Conservation (phyloP, 2,797 vertebrate species). For the Argentina silus region DNA sequence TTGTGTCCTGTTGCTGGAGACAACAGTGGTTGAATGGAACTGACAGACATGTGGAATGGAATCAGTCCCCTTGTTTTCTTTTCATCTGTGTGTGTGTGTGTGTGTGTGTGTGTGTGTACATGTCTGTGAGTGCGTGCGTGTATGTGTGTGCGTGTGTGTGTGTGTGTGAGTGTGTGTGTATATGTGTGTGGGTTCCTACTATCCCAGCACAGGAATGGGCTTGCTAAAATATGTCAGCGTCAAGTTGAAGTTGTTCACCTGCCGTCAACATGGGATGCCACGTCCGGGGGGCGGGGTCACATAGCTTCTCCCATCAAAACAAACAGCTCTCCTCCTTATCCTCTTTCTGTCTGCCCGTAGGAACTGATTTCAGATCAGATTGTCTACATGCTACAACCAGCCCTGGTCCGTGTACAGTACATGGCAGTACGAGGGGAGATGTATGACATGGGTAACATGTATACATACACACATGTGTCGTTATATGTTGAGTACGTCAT, state of each 20-base stretch:
- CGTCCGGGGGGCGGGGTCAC: conserved; percentile 14
- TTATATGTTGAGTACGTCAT: background rate
- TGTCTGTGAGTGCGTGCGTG: conserved; percentile 9
- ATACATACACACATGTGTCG: no score
- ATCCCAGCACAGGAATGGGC: conserved; percentile 36
- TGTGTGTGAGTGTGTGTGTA: conserved; percentile 17
- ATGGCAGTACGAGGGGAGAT: no score
- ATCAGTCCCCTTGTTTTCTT: background rate
- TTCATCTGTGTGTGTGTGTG: background rate
- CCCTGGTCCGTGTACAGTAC: background rate
- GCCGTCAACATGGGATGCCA: conserved; percentile 21
- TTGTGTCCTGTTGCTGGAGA: conserved; percentile 44
- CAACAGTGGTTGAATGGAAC: background rate
- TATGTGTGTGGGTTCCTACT: background rate
- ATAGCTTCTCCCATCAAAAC: conserved; percentile 38
- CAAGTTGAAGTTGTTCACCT: conserved; percentile 27
- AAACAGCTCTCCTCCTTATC: conserved; percentile 2
- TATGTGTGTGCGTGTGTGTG: background rate
- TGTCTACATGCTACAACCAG: background rate
- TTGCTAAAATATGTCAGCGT: conserved; percentile 42
- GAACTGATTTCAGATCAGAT: conserved; percentile 14
- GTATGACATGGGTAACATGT: no score
- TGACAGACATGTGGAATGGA: conserved; percentile 23
- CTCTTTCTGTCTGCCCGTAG: background rate
- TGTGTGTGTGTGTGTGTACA: background rate